Evolutionary conservation across 2,113 vertebrate genomes (phyloP).

Genomic region (Dissostichus mawsoni): DNA sequence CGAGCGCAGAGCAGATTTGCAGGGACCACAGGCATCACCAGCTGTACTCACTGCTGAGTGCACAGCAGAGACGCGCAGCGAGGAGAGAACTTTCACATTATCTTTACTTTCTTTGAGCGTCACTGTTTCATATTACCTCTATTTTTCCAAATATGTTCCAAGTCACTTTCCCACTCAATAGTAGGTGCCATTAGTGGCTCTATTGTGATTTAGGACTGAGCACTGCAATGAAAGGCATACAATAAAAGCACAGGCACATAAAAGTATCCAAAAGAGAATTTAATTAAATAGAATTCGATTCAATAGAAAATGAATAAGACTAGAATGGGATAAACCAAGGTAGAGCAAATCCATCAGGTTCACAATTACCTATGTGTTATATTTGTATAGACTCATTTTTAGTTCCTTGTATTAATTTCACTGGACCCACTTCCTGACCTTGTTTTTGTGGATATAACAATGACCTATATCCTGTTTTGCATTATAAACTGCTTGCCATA

Average conservation of each 20-base stretch:
- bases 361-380: neutral
- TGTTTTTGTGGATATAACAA: neutral
- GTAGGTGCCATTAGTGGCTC: neutral
- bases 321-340: neutral
- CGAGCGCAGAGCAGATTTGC: constrained; percentile 51
- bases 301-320: too few relatives aligned
- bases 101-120: neutral
- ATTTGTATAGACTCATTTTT: too few relatives aligned
- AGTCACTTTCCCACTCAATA: neutral
- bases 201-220: neutral
- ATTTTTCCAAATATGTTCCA: too few relatives aligned
- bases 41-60: constrained; percentile 43
- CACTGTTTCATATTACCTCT: neutral
- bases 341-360: neutral
- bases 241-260: neutral
- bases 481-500: neutral
- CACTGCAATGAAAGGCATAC: neutral
- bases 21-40: constrained; percentile 52
- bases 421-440: neutral
- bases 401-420: neutral
- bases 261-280: too few relatives aligned
- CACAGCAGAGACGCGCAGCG: constrained; percentile 13
- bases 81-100: neutral
- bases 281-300: neutral
- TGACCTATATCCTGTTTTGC: neutral